Evolutionary conservation across 1,140 invertebrate genomes (phyloP), one percentile per base, ranked within the genome.

Genomic region (Euwallacea fornicatus): DNA sequence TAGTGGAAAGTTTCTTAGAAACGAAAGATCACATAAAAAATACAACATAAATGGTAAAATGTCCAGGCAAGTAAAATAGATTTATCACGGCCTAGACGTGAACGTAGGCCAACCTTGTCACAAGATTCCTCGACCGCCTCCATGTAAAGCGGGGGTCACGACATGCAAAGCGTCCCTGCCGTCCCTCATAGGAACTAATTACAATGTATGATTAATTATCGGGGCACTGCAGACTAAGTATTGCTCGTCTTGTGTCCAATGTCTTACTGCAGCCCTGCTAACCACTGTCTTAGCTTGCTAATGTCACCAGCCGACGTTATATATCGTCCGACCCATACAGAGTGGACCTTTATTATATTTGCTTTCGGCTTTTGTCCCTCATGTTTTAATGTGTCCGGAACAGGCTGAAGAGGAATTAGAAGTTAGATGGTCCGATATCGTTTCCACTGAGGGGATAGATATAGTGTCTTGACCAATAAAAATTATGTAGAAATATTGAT

Each of bases 131-230:
- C 21, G 15, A 62, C 62, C 69, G 33, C 21, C 69, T 21, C 69
- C 55, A 56, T 60, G 61, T 66, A 53, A 65, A 71, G 54, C 50
- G 62, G 72, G 71, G 72, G 72, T 73, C 72, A 73, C 64, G 71
- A 72, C 71, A 72, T 72, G 59, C 65, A 62, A 61, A 62, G 60
- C 71, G 41, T 63, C 65, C 68, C 74, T 59, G 76, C 69, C 73
- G 66, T 72, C 73, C 74, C 77, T 76, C 76, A 78, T 77, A 79
- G 78, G 75, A 79, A 79, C 78, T 79, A 79, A 79, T 79, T 79
- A 80, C 78, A 79, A 80, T 79, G 78, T 80, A 80, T 80, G 78
- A 80, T 80, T 80, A 80, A 80, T 80, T 80, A 80, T 80, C 76
- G 73, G 78, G 73, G 73, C 73, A 79, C 76, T 79, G 77, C 77